These are phyloP conservation scores for Pelecanoides urinatrix DNA, from an alignment of 2,113 vertebrate species.

Conservation along the genomic window DNA sequence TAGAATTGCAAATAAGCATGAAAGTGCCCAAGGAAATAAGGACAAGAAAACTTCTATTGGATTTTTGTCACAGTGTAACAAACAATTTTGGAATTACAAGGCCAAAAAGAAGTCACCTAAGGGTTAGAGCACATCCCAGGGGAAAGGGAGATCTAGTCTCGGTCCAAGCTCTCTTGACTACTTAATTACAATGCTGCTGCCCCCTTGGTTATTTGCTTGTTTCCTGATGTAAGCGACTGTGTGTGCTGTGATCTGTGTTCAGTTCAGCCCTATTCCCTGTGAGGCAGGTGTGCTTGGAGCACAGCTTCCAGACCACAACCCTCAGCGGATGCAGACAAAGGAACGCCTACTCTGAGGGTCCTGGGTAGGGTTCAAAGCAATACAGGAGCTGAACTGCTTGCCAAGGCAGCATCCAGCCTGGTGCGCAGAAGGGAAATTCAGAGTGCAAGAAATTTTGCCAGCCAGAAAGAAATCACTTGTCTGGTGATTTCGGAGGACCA, in stretches of 20 bases:
- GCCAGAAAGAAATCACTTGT: neutral
- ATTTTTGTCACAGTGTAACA: neutral
- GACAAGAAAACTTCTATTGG: neutral
- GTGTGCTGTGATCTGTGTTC: neutral
- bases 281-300: neutral
- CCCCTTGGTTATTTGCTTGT: neutral
- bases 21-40: neutral
- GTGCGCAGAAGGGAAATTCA: neutral
- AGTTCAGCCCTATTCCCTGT: neutral
- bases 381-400: neutral
- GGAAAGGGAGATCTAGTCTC: neutral
- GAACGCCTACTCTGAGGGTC: neutral
- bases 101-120: neutral
- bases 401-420: neutral
- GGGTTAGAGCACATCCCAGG: neutral
- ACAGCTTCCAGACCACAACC: neutral
- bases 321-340: neutral
- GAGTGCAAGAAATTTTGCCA: neutral
- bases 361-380: neutral
- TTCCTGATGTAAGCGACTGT: neutral
- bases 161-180: neutral
- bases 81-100: neutral
- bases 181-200: neutral
- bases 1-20: accelerated
- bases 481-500: neutral